phyloP scores from a whole-genome alignment of 2,888 invertebrate species.

The Pharmacophagus antenor region DNA sequence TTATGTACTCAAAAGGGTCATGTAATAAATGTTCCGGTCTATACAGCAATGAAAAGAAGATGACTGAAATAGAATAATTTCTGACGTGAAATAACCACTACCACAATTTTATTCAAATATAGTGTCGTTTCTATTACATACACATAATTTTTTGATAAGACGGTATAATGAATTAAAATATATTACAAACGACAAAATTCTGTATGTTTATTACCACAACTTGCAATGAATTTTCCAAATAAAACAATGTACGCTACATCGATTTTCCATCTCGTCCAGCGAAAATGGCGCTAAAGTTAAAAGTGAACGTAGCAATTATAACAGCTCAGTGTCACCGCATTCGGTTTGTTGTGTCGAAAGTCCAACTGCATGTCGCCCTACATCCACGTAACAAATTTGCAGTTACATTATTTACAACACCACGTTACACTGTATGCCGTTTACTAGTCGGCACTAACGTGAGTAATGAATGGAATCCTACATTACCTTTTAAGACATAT shows the following conservation, averaged over 20 bases:
- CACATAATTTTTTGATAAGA: too few relatives aligned
- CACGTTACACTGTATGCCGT: constrained; percentile 24
- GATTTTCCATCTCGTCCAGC: constrained; percentile 20
- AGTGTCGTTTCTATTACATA: too few relatives aligned
- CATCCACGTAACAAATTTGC: constrained; percentile 44
- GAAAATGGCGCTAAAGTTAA: constrained; percentile 39
- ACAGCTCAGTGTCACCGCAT: constrained; percentile 35
- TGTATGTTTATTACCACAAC: background rate
- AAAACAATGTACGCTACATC: constrained; percentile 4
- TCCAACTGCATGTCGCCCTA: constrained; percentile 35
- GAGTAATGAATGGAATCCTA: constrained; percentile 29
- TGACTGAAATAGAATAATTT: too few relatives aligned
- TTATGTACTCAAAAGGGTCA: too few relatives aligned
- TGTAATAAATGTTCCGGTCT: too few relatives aligned
- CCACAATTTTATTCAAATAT: too few relatives aligned
- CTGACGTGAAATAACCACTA: too few relatives aligned
- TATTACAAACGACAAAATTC: background rate
- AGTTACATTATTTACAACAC: constrained; percentile 34
- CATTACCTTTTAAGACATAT: constrained; percentile 21
- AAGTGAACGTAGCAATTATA: constrained; percentile 34
- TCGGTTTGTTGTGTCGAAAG: constrained; percentile 41
- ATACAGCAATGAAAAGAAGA: too few relatives aligned
- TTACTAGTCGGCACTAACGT: constrained; percentile 26
- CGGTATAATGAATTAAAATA: background rate
- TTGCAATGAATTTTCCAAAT: background rate